Base-by-base conservation (phyloP, 2,888 invertebrate genomes). In the Notodonta dromedarius region DNA sequence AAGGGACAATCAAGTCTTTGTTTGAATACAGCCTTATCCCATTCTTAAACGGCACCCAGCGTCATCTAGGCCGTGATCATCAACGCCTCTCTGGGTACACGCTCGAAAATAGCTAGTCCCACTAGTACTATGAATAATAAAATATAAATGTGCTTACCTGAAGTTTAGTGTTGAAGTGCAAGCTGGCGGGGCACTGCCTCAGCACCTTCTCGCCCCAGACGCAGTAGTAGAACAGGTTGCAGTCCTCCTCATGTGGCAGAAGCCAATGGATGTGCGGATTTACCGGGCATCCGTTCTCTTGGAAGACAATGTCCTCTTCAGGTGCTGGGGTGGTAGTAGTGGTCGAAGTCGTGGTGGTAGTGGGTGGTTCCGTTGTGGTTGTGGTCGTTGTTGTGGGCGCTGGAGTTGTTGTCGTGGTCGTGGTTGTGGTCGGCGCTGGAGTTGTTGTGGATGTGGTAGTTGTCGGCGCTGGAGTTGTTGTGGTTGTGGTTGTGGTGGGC, bases 211-310 rank as follows among this genome's bases (percentile, higher is more conserved):
- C 56, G 56, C 90, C 90, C 84, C 86, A 85, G 44, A 87, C 87
- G 71, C 91, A 92, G 69, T 86, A 85, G 71, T 90, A 91, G 84
- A 90, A 92, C 5, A 74, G 69, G 57, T 78, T 85, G 73, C 90
- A 91, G 59, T 87, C 77, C 12, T 70, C 64, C 59, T 80, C 81
- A 62, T 88, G 83, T 3, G 90, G 87, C 63, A 90, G 69, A 12
- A 91, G 76, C 89, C 87, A 88, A 74, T 89, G 89, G 32, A 86
- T 72, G 54, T 76, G 77, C 0, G 83, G 84, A 69, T 90, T 66
- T 0, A 80, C 80, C 1, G 92, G 92, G 69, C 91, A 92, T 4
- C 91, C 91, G 62, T 91, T 90, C 8, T 74, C 77, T 7, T 76
- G 75, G 73, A 87, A 85, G 2, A 81, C 80, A 0, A 77, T 69